Percentiles rank a stretch among this genome's conserved stretches.
phyloP scores from a whole-genome alignment of 2,888 invertebrate genomes.

The Nephrocerus scutellatus region DNA sequence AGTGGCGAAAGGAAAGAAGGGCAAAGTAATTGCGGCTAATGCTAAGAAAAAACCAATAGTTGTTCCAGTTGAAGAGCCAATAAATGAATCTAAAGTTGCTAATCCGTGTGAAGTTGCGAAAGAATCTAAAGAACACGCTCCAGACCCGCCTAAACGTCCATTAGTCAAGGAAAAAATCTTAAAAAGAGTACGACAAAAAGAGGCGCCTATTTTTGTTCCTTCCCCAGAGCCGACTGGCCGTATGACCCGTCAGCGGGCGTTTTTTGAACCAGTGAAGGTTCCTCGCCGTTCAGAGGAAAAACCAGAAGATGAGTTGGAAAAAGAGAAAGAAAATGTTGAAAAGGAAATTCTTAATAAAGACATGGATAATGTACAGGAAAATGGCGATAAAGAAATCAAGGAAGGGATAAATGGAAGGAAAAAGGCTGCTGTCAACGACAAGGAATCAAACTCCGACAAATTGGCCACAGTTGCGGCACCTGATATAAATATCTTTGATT shows the following conservation, averaged over 20 bases:
- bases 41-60: conserved; percentile 2
- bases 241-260: conserved; percentile 44
- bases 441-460: too few species aligned
- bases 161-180: conserved; percentile 28
- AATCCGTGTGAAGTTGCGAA: conserved; percentile 10
- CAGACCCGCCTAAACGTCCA: conserved; percentile 24
- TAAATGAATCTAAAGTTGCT: conserved; percentile 15
- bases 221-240: conserved; percentile 44
- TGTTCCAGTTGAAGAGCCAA: conserved; percentile 9
- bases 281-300: conserved; percentile 24
- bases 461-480: too few species aligned
- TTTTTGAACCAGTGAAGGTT: conserved; percentile 46
- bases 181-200: conserved; percentile 41
- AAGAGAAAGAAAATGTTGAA: conserved; percentile 17
- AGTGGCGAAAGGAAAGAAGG: too few species aligned
- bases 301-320: conserved; percentile 13
- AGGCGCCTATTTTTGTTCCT: conserved; percentile 43
- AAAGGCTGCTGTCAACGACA: conserved; percentile 3
- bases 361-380: conserved; percentile 25
- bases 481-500: conserved; percentile 42
- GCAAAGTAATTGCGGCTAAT: too few species aligned
- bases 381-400: conserved; percentile 21
- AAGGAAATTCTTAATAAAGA: conserved; percentile 22
- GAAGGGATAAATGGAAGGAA: not conserved
- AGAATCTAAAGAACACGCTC: conserved; percentile 12